Base-by-base conservation (phyloP, 1,140 invertebrate species). In the Ctenoplectra terminalis region DNA sequence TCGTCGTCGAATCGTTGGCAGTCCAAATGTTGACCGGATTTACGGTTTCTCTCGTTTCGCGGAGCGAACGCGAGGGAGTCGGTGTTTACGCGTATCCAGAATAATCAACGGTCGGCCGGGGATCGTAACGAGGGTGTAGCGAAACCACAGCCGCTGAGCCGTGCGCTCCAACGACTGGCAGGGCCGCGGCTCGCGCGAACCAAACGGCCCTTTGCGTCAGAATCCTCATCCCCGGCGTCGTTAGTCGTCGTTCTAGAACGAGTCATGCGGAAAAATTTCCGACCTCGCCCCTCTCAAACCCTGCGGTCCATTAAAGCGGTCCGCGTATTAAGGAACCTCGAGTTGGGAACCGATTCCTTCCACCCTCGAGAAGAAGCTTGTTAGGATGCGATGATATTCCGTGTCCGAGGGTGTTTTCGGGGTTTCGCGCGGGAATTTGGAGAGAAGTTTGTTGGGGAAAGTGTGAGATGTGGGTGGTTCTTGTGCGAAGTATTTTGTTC, bases 121-220 rank as follows among this genome's bases (percentile, higher is more conserved):
- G 76, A 58, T 81, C 31, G 78, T 89, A 89, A 89, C 85, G 81
- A 89, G 87, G 83, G 75, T 87, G 87, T 87, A 54, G 78, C 83
- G 69, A 89, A 89, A 89, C 83, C 81, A 52, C 88, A 81, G 76
- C 46, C 70, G 70, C 63, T 66, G 26, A 66, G 52, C 73, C 72
- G 56, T 4, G 3, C 29, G 26, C 54, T 58, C 15, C 26, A 15
- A 13, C 54, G 26, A 15, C 54, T 15, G 26, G 6, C 26, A 58
- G 15, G 54, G 58, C 29, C 29, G 29, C 43, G 56, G 23, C 20
- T 52, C 72, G 23, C 43, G 43, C 8, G 37, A 63, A 1, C 73
- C 23, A 31, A 58, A 15, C 52, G 34, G 58, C 50, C 61, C 50
- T 40, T 34, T 61, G 64, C 52, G 15, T 13, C 15, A 20, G 20